Conservation (phyloP, 1,140 invertebrate species). For the Pomacea maculata region DNA sequence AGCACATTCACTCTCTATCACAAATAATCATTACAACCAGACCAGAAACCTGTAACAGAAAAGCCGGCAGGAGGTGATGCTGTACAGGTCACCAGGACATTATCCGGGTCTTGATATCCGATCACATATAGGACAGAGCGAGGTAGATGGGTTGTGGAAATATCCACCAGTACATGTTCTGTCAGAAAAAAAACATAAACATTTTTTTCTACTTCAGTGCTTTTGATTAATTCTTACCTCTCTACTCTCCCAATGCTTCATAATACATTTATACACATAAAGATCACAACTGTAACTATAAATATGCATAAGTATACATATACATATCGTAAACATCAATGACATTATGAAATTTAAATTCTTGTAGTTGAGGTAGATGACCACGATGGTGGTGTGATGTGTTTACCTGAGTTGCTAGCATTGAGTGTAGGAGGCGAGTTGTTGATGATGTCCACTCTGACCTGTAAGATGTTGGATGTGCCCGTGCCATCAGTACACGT, state of each 20-base stretch:
- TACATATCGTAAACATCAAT: neutral
- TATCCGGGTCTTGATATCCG: slow-evolving; percentile 1
- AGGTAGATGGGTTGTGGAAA: neutral
- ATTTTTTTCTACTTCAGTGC: too few species aligned
- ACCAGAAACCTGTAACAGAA: neutral
- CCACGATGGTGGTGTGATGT: too few species aligned
- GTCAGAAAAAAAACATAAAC: too few species aligned
- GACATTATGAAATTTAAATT: neutral
- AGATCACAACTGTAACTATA: neutral
- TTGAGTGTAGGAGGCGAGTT: neutral
- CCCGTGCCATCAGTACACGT: neutral
- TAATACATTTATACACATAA: neutral
- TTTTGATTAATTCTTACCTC: too few species aligned
- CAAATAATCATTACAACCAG: neutral
- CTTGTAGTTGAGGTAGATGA: neutral
- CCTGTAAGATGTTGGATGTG: neutral
- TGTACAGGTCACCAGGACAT: neutral
- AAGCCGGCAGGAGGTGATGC: neutral
- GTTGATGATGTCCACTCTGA: slow-evolving; percentile 8
- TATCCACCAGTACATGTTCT: neutral
- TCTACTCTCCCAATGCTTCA: neutral
- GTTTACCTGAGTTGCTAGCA: neutral
- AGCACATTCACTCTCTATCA: neutral
- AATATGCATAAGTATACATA: neutral
- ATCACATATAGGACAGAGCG: neutral